Evolutionary conservation across 53 echinoderm and acorn worm species (phyloP).

Genomic region (Actinopyga echinites): DNA sequence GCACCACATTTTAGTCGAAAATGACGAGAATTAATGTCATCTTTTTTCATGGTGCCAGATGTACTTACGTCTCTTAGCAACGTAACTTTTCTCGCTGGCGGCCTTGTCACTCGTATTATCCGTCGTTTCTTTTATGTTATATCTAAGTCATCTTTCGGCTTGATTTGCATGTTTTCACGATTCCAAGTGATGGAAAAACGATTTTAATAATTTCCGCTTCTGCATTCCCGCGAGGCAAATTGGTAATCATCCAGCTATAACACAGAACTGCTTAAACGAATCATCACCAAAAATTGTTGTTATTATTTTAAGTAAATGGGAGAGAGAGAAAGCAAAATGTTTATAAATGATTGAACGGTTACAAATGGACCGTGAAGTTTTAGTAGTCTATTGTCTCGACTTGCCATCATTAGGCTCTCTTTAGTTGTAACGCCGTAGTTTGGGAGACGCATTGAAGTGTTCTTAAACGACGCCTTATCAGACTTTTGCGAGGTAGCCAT

Average conservation of each 20-base stretch:
- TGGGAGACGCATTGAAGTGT: constrained; percentile 6
- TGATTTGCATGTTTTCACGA: constrained; percentile 24
- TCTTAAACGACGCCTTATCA: constrained; percentile 15
- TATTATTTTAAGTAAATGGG: constrained; percentile 1
- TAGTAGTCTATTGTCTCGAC: constrained; percentile 3
- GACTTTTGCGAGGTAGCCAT: background rate
- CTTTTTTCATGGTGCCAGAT: too few relatives aligned
- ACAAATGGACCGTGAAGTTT: constrained; percentile 15
- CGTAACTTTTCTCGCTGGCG: too few relatives aligned
- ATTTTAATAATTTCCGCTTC: constrained; percentile 26
- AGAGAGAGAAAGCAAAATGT: constrained; percentile 1
- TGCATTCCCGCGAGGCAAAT: constrained; percentile 26
- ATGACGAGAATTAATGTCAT: too few relatives aligned
- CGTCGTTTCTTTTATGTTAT: too few relatives aligned
- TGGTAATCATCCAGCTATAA: constrained; percentile 17
- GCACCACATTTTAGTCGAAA: too few relatives aligned
- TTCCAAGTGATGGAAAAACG: constrained; percentile 18
- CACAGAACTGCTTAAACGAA: constrained; percentile 11
- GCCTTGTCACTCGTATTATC: too few relatives aligned
- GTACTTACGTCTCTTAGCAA: too few relatives aligned
- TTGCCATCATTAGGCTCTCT: background rate
- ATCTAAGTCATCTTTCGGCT: too few relatives aligned
- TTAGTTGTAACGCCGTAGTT: background rate
- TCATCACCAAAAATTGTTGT: constrained; percentile 10
- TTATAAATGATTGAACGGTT: background rate